Evolutionary conservation across 2,888 invertebrate genomes (phyloP).

Genomic region (Chrysina gloriosa): DNA sequence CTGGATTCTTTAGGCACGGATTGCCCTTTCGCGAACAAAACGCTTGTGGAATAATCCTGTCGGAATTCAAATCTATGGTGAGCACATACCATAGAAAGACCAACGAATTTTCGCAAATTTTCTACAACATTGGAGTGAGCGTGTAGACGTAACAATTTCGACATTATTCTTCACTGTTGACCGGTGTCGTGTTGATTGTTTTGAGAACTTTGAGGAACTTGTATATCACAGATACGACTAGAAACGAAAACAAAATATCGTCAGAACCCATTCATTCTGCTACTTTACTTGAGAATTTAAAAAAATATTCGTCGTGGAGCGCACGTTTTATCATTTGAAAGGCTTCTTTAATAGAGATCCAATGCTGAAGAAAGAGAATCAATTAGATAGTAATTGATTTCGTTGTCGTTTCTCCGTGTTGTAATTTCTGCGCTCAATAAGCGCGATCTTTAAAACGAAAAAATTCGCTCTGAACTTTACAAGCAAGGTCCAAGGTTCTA

Average conservation of each 20-base stretch:
- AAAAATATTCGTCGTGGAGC: neutral
- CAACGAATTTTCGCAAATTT: constrained; percentile 20
- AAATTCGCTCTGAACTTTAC: constrained; percentile 15
- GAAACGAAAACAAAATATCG: constrained; percentile 14
- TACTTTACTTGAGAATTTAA: neutral
- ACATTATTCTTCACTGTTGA: constrained; percentile 20
- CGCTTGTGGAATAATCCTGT: constrained; percentile 9
- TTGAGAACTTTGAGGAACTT: constrained; percentile 3
- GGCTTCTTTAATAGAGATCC: constrained; percentile 16
- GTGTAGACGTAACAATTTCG: constrained; percentile 21
- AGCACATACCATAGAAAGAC: neutral
- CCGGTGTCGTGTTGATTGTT: neutral
- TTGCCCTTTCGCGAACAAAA: constrained; percentile 1
- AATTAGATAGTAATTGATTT: constrained; percentile 18
- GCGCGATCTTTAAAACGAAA: constrained; percentile 22
- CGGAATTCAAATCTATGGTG: neutral
- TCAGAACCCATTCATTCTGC: neutral
- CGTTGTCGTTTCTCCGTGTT: neutral
- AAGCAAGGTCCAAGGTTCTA: constrained; percentile 33
- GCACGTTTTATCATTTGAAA: constrained; percentile 24
- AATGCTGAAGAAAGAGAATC: neutral
- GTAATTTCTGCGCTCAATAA: neutral
- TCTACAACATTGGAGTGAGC: neutral
- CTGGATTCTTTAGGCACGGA: neutral
- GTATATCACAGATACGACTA: constrained; percentile 33